Evolutionary conservation across 2,888 invertebrate species (phyloP).

Genomic region (Polyommatus icarus): DNA sequence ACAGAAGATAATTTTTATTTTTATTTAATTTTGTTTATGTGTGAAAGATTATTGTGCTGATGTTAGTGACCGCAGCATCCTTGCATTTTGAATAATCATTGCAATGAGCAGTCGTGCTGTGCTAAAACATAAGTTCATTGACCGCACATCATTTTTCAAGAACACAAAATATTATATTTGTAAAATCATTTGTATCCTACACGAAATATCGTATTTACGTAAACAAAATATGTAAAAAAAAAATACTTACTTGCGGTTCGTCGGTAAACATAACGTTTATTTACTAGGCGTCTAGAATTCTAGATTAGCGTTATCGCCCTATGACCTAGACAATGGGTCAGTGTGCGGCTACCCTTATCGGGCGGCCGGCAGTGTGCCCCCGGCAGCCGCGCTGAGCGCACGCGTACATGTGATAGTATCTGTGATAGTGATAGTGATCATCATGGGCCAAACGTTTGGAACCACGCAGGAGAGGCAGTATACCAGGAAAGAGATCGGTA

Average conservation of each 20-base stretch:
- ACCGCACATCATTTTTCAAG: not conserved
- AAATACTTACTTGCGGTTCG: not conserved
- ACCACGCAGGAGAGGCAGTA: slow-evolving; percentile 73
- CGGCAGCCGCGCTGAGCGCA: slow-evolving; percentile 39
- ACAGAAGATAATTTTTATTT: too few relatives aligned
- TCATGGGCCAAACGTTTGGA: slow-evolving; percentile 77
- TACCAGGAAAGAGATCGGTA: slow-evolving; percentile 74
- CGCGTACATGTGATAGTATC: slow-evolving; percentile 45
- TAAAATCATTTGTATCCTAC: not conserved
- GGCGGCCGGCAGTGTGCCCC: slow-evolving; percentile 39
- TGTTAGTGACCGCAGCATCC: not conserved
- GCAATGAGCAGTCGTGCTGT: not conserved
- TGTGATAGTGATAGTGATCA: slow-evolving; percentile 58
- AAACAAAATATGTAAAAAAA: not conserved
- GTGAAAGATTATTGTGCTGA: not conserved
- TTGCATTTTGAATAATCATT: not conserved
- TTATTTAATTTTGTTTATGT: too few relatives aligned
- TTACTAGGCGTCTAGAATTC: not conserved
- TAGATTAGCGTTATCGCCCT: slow-evolving; percentile 22
- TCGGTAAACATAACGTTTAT: not conserved
- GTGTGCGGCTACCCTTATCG: slow-evolving; percentile 34
- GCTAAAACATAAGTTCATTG: not conserved
- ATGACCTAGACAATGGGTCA: slow-evolving; percentile 34
- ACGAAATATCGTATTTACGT: not conserved
- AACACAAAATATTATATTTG: not conserved